Conservation (phyloP, 2,113 vertebrate species). For the Cyprinodon brontotheroides region DNA sequence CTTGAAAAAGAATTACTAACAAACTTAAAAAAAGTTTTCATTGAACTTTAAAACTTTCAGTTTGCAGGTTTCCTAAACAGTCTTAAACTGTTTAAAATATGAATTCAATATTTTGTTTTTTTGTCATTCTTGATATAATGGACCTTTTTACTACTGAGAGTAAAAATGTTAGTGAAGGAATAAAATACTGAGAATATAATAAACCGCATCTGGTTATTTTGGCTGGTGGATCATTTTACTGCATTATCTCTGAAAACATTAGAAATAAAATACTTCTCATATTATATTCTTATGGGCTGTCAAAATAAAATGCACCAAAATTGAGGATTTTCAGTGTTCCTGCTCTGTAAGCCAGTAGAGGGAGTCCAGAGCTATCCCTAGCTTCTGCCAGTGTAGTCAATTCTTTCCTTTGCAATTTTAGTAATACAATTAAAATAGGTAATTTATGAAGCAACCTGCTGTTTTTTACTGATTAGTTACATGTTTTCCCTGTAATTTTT, state of each 20-base stretch:
- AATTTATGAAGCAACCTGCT: neutral
- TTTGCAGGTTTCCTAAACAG: neutral
- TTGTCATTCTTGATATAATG: neutral
- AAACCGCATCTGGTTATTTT: too few relatives aligned
- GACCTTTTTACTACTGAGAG: neutral
- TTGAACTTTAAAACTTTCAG: constrained; percentile 38
- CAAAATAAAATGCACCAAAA: neutral
- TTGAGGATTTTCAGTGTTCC: neutral
- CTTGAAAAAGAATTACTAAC: constrained; percentile 57
- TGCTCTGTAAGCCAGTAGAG: constrained; percentile 55
- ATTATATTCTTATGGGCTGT: too few relatives aligned
- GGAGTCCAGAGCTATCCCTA: constrained; percentile 47
- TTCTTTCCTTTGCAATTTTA: constrained; percentile 12
- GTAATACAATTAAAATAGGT: neutral
- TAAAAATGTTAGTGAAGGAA: neutral
- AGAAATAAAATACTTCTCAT: too few relatives aligned
- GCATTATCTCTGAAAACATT: too few relatives aligned
- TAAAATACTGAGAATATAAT: neutral
- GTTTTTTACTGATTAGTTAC: neutral
- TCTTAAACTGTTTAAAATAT: neutral
- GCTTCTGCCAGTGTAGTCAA: constrained; percentile 28
- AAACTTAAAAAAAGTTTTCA: constrained; percentile 55
- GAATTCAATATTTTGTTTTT: neutral
- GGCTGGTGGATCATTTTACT: too few relatives aligned
- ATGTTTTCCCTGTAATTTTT: neutral